Percentiles rank a stretch among this genome's conserved stretches.
These are phyloP conservation scores for Anser cygnoides DNA, from an alignment of 2,113 vertebrate genomes.

Conservation along the genomic window DNA sequence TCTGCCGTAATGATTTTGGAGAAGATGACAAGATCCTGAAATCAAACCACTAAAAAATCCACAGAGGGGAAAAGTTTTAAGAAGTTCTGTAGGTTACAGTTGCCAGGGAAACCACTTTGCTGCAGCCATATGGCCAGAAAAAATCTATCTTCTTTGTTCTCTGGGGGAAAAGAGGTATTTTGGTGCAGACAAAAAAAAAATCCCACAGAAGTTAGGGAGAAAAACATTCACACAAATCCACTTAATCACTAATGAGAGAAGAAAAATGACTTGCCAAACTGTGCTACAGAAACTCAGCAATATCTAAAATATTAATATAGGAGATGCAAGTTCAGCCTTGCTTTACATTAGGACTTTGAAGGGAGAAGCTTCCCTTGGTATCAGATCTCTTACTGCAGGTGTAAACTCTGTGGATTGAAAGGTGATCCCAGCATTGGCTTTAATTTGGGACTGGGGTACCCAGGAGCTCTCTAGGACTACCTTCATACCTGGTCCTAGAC, in stretches of 20 bases:
- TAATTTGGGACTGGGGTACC: neutral
- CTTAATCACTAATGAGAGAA: constrained; percentile 35
- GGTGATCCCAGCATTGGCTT: neutral
- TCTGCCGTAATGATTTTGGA: neutral
- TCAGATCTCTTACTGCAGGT: neutral
- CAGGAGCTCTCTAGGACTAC: neutral
- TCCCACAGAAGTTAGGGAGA: neutral
- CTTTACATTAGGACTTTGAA: neutral
- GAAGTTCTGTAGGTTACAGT: constrained; percentile 48
- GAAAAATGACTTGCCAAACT: constrained; percentile 15
- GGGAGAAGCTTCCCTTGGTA: neutral
- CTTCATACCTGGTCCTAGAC: neutral
- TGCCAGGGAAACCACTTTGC: constrained; percentile 60
- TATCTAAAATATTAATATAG: neutral
- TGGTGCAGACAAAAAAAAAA: neutral
- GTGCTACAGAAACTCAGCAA: neutral
- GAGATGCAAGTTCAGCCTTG: neutral
- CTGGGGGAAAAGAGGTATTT: neutral
- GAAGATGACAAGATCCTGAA: constrained; percentile 38
- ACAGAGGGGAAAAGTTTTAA: constrained; percentile 37
- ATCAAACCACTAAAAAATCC: constrained; percentile 26
- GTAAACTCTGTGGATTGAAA: neutral
- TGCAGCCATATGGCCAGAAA: constrained; percentile 27
- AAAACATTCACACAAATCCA: neutral
- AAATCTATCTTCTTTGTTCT: constrained; percentile 26